Conservation (phyloP, 1,140 invertebrate genomes). For the Asobara japonica region DNA sequence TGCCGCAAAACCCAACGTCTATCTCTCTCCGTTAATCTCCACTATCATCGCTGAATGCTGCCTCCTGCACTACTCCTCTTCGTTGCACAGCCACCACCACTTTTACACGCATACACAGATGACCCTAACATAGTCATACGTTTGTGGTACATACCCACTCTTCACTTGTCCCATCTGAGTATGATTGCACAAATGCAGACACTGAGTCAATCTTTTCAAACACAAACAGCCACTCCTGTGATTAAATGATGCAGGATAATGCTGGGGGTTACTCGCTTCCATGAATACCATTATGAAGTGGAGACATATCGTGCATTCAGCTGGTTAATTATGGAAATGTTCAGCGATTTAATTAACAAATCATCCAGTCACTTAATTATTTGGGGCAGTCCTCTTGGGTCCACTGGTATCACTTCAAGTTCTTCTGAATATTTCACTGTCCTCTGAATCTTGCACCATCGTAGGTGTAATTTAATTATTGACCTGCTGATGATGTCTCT, state of each 20-base stretch:
- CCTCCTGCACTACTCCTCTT: slow-evolving; percentile 21
- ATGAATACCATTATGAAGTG: too few species aligned
- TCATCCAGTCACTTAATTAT: too few species aligned
- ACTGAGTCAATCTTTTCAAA: slow-evolving; percentile 7
- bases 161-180: neutral
- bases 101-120: neutral
- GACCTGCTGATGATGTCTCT: too few species aligned
- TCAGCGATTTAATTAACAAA: too few species aligned
- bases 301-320: too few species aligned
- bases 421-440: too few species aligned
- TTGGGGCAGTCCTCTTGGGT: too few species aligned
- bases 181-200: neutral
- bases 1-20: slow-evolving; percentile 24
- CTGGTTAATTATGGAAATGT: too few species aligned
- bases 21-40: slow-evolving; percentile 2
- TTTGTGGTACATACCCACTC: neutral
- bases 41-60: neutral
- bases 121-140: neutral
- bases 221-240: neutral
- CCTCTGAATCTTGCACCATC: too few species aligned
- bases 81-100: slow-evolving; percentile 9
- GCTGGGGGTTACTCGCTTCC: too few species aligned
- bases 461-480: too few species aligned
- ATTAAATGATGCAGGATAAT: neutral
- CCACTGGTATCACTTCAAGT: too few species aligned